Percentiles rank a stretch among this genome's conserved stretches.
phyloP scores from a whole-genome alignment of 2,113 vertebrate species.

The Nanger granti region DNA sequence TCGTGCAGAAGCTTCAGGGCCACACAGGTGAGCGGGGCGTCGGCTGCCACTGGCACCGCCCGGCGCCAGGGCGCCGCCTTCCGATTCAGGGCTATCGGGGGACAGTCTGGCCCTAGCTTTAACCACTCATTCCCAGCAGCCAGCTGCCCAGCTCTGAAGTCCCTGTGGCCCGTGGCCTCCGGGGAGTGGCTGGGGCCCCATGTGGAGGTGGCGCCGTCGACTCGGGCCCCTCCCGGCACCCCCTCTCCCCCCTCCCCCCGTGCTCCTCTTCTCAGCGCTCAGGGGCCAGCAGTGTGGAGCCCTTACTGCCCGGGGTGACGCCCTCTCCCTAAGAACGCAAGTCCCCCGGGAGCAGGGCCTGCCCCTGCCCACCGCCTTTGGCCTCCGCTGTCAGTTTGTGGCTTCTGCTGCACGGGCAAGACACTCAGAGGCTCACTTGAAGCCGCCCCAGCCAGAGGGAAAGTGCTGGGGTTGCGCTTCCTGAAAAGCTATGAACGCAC shows the following conservation, averaged over 20 bases:
- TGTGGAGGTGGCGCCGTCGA: accelerated
- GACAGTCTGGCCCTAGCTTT: background rate
- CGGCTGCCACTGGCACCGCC: accelerated
- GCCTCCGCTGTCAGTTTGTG: background rate
- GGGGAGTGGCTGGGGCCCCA: background rate
- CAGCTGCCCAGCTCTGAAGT: background rate
- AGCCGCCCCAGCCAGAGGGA: background rate
- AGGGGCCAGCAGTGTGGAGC: background rate
- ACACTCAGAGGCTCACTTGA: background rate
- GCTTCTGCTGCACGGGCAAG: background rate
- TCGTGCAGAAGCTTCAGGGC: constrained; percentile 98
- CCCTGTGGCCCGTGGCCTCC: background rate
- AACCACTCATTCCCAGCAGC: accelerated
- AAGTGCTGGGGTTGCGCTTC: background rate
- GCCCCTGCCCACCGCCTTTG: accelerated
- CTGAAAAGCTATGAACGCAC: background rate
- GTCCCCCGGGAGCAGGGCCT: background rate
- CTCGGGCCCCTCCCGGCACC: accelerated
- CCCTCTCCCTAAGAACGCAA: background rate
- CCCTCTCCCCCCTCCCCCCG: too few relatives aligned
- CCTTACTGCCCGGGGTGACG: background rate
- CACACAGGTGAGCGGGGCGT: constrained; percentile 88
- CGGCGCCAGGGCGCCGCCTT: accelerated
- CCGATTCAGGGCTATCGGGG: accelerated
- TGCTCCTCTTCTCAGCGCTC: background rate